Conservation (phyloP, 2,888 invertebrate species). For the Drosophila mimetica region DNA sequence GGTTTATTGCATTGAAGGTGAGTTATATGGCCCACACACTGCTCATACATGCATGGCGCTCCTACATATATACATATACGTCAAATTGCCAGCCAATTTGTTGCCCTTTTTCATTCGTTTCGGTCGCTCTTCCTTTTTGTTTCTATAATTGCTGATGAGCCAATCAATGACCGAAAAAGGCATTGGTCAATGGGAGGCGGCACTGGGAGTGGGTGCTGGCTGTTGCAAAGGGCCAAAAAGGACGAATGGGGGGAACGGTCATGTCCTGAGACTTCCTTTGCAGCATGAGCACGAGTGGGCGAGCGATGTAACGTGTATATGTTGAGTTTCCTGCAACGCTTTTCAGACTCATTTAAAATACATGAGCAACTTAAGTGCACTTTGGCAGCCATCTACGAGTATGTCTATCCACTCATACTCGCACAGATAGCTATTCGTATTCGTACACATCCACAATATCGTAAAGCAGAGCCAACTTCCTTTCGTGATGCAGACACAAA, state of each 20-base stretch:
- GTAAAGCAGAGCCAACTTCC: constrained; percentile 60
- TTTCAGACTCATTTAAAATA: constrained; percentile 81
- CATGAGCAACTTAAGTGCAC: constrained; percentile 82
- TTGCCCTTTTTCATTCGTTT: constrained; percentile 39
- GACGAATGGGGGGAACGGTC: neutral
- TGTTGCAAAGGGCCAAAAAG: neutral
- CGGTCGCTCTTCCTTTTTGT: constrained; percentile 8
- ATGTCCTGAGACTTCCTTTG: constrained; percentile 37
- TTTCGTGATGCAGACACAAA: constrained; percentile 69
- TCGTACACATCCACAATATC: constrained; percentile 14
- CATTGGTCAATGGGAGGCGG: constrained; percentile 19
- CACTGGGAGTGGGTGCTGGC: neutral
- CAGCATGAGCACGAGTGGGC: constrained; percentile 39
- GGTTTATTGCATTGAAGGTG: constrained; percentile 89
- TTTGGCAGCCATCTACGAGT: constrained; percentile 73
- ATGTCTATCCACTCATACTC: constrained; percentile 32
- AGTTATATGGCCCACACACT: constrained; percentile 45
- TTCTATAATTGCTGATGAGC: constrained; percentile 75
- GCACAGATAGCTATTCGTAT: constrained; percentile 24
- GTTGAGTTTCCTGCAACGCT: constrained; percentile 75
- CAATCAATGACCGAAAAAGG: constrained; percentile 65
- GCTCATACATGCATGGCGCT: constrained; percentile 2
- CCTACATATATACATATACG: constrained; percentile 14
- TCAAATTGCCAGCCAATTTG: constrained; percentile 58
- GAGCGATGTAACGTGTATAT: constrained; percentile 35